A percentile compares a stretch with the other conserved stretches of the same genome.
These are phyloP conservation scores for Sitta europaea DNA, from an alignment of 2,113 vertebrate genomes.

Conservation along the genomic window DNA sequence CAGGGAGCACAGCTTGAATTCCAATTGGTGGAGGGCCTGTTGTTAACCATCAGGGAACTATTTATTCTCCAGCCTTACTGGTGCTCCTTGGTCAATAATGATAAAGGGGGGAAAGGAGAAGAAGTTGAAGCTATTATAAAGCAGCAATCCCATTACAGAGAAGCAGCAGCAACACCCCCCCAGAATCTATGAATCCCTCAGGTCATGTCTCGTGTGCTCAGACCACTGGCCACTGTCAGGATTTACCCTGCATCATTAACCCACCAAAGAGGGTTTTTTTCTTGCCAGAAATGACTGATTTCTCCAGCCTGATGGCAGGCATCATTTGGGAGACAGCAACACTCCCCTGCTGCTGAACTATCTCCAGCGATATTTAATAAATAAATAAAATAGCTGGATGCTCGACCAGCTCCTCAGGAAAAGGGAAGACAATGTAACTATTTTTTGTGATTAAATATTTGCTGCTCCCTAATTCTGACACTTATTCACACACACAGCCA, in stretches of 20 bases:
- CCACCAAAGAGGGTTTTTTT: neutral
- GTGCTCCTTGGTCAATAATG: slow-evolving; percentile 65
- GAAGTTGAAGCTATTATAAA: slow-evolving; percentile 56
- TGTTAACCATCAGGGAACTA: slow-evolving; percentile 65
- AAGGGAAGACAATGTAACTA: neutral
- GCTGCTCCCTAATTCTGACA: neutral
- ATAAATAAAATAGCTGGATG: slow-evolving; percentile 25
- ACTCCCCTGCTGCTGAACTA: slow-evolving; percentile 28
- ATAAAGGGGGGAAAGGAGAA: neutral
- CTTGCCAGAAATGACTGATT: slow-evolving; percentile 44
- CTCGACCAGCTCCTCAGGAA: neutral
- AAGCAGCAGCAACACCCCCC: slow-evolving; percentile 18
- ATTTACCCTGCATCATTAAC: slow-evolving; percentile 63
- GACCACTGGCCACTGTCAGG: slow-evolving; percentile 42
- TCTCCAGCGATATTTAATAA: slow-evolving; percentile 18
- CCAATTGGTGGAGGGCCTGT: slow-evolving; percentile 37
- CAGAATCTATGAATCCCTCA: slow-evolving; percentile 44
- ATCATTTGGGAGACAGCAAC: neutral
- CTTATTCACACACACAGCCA: neutral
- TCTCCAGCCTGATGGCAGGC: slow-evolving; percentile 33
- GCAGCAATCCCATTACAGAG: slow-evolving; percentile 52
- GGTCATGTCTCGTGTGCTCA: slow-evolving; percentile 46
- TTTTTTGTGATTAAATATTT: neutral
- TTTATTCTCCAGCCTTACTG: slow-evolving; percentile 53
- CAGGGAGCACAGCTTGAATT: slow-evolving; percentile 46